A percentile compares a stretch with the other conserved stretches of the same genome.
Conservation (phyloP, 2,797 vertebrate genomes). For the Xenops minutus region DNA sequence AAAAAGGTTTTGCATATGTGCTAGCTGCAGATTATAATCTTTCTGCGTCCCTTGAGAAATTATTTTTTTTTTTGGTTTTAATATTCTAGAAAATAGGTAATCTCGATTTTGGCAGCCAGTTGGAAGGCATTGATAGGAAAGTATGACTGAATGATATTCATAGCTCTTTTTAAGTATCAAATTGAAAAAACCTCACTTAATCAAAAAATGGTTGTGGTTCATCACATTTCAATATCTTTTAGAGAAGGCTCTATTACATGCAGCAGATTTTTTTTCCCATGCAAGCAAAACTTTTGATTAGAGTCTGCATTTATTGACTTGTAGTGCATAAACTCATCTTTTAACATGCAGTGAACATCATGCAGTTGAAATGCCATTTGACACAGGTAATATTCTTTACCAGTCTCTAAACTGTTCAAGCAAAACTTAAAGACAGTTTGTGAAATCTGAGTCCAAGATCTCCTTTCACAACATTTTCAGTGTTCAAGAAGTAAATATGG, state of each 20-base stretch:
- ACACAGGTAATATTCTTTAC: background rate
- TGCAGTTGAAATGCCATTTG: conserved; percentile 35
- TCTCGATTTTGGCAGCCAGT: conserved; percentile 55
- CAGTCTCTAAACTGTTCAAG: background rate
- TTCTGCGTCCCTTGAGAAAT: conserved; percentile 19
- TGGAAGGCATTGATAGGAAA: conserved; percentile 68
- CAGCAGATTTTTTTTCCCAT: conserved; percentile 31
- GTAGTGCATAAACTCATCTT: conserved; percentile 46
- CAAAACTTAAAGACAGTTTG: conserved; percentile 24
- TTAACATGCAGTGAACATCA: background rate
- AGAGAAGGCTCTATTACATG: conserved; percentile 62
- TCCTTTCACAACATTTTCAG: background rate
- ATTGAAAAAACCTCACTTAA: conserved; percentile 76
- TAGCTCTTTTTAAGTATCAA: conserved; percentile 74
- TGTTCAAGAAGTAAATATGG: background rate
- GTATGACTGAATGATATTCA: conserved; percentile 75
- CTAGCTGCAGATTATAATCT: conserved; percentile 61
- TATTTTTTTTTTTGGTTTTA: conserved; percentile 27
- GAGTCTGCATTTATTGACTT: conserved; percentile 62
- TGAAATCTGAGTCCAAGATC: background rate
- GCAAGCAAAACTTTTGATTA: conserved; percentile 73
- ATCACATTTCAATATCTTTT: conserved; percentile 77
- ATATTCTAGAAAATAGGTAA: conserved; percentile 69
- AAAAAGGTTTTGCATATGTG: conserved; percentile 29
- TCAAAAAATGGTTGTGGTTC: conserved; percentile 73